A percentile compares a stretch with the other conserved stretches of the same genome.
Evolutionary conservation across 2,113 vertebrate genomes (phyloP).

Genomic region (Alligator mississippiensis): DNA sequence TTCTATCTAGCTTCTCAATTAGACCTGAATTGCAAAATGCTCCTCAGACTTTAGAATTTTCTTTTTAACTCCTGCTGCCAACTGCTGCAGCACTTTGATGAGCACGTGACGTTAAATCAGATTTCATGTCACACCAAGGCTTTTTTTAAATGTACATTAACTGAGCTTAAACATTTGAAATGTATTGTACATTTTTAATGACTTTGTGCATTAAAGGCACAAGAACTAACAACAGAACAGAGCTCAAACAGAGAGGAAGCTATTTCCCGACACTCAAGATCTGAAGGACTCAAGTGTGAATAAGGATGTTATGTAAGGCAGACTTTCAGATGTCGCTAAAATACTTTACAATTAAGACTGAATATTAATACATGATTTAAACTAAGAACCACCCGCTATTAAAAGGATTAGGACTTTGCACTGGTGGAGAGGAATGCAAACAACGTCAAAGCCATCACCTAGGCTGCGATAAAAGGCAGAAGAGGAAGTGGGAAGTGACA

Average conservation of each 20-base stretch:
- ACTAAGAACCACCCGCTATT: constrained; percentile 63
- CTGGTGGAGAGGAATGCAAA: not conserved
- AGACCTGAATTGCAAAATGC: constrained; percentile 6
- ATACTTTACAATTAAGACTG: constrained; percentile 65
- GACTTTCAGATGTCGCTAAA: constrained; percentile 59
- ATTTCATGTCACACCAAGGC: constrained; percentile 41
- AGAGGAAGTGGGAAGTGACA: constrained; percentile 17
- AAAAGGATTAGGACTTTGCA: constrained; percentile 67
- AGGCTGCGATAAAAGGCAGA: constrained; percentile 49
- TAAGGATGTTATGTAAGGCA: constrained; percentile 70
- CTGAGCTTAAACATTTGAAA: constrained; percentile 35
- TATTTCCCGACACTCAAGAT: constrained; percentile 41
- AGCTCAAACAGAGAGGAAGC: constrained; percentile 34
- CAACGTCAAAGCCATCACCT: constrained; percentile 42
- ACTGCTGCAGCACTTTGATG: not conserved
- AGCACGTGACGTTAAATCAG: not conserved
- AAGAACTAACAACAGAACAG: constrained; percentile 27
- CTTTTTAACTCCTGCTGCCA: not conserved
- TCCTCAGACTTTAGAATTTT: not conserved
- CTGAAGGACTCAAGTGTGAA: constrained; percentile 53
- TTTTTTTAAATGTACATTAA: constrained; percentile 12
- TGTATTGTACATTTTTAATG: not conserved
- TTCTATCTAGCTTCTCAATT: not conserved
- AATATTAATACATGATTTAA: constrained; percentile 74
- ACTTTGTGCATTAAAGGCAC: constrained; percentile 11